phyloP scores from a whole-genome alignment of 1,140 invertebrate genomes.

The Andrena cerasifolii region DNA sequence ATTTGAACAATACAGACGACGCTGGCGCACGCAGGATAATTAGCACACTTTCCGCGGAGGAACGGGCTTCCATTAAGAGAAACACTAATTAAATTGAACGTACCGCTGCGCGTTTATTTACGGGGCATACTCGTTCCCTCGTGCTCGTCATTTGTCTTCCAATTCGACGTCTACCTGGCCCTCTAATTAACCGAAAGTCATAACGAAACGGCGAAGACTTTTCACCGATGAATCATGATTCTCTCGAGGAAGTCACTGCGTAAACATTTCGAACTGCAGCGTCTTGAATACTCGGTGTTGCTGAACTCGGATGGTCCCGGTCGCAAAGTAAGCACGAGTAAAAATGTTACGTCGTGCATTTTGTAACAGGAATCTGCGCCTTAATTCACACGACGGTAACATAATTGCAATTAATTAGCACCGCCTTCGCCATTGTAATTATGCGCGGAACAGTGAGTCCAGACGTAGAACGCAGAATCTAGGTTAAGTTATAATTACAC shows the following conservation, averaged over 20 bases:
- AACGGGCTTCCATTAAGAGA: slow-evolving; percentile 4
- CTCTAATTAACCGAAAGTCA: too few species aligned
- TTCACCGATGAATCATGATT: too few species aligned
- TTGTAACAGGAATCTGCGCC: neutral
- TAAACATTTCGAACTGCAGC: too few species aligned
- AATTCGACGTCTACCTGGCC: neutral
- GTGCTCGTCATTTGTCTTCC: neutral
- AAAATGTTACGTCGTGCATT: neutral
- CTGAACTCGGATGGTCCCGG: neutral
- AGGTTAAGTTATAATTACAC: slow-evolving; percentile 47
- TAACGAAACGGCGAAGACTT: too few species aligned
- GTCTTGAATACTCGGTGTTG: neutral
- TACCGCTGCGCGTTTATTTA: neutral
- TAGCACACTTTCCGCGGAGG: slow-evolving; percentile 13
- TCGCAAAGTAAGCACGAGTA: neutral
- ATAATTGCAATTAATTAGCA: slow-evolving; percentile 38
- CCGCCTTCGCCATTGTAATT: slow-evolving; percentile 16
- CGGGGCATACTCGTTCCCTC: neutral
- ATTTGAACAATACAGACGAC: slow-evolving; percentile 15
- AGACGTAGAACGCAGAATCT: slow-evolving; percentile 4
- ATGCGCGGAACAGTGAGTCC: slow-evolving; percentile 11
- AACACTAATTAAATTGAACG: slow-evolving; percentile 28
- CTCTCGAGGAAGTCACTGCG: too few species aligned
- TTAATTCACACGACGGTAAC: slow-evolving; percentile 18
- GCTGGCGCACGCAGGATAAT: neutral